phyloP scores from a whole-genome alignment of 1,140 invertebrate genomes.

The Cepaea nemoralis region DNA sequence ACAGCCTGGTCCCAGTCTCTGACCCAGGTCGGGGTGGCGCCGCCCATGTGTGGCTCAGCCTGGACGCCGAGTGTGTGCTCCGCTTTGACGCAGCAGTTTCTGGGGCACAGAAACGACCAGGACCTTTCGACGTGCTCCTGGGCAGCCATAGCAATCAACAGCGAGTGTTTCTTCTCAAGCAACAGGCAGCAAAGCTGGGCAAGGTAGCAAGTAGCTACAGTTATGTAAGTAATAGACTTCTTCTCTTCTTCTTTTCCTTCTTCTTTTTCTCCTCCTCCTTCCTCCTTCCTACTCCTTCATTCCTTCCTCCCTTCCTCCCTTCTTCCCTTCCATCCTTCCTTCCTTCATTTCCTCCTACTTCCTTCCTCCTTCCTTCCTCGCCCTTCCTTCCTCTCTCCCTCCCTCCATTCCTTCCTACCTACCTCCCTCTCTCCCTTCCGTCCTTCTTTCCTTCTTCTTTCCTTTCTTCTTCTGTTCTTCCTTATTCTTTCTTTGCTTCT shows the following conservation, averaged over 20 bases:
- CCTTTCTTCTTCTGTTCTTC: background rate
- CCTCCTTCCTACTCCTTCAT: background rate
- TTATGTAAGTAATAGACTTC: background rate
- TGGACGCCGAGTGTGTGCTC: constrained; percentile 41
- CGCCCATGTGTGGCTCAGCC: constrained; percentile 42
- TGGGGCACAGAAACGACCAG: background rate
- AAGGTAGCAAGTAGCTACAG: background rate
- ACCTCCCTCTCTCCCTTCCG: background rate
- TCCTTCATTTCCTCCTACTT: background rate
- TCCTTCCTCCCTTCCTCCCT: background rate
- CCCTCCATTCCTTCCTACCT: background rate
- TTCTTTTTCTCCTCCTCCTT: too few species aligned
- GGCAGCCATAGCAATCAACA: background rate
- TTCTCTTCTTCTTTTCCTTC: background rate
- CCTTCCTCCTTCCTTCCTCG: background rate
- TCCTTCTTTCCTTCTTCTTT: background rate
- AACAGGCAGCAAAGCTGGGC: background rate
- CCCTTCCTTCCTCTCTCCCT: background rate
- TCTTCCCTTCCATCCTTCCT: background rate
- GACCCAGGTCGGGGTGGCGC: constrained; percentile 22
- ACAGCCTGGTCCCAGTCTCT: constrained; percentile 25
- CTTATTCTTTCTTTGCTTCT: too few species aligned
- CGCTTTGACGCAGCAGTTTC: constrained; percentile 39
- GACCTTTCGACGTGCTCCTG: background rate
- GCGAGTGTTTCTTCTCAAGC: background rate